Conservation (phyloP, 2,113 vertebrate genomes). For the Noctilio leporinus region DNA sequence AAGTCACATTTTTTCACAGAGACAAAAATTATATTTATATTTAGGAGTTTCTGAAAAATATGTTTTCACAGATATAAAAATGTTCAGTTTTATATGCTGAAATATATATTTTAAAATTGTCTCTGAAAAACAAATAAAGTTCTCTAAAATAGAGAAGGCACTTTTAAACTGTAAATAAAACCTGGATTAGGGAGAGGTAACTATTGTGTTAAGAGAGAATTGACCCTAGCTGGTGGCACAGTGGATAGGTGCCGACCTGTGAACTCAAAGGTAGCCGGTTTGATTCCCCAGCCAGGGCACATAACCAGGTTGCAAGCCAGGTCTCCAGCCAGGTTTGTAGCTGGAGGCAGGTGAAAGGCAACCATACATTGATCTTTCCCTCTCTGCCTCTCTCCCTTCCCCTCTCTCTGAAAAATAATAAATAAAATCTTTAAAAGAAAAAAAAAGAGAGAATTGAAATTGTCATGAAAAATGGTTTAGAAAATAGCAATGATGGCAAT, state of each 20-base stretch:
- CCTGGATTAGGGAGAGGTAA: slow-evolving; percentile 89
- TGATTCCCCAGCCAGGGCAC: no score
- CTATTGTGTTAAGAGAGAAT: not conserved
- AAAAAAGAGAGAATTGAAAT: not conserved
- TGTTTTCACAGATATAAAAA: slow-evolving; percentile 95
- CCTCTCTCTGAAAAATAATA: no score
- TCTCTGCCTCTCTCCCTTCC: no score
- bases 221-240: no score
- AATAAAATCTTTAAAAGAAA: no score
- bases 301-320: no score
- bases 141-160: slow-evolving; percentile 93
- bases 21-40: slow-evolving; percentile 58
- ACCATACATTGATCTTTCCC: no score
- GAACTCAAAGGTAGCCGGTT: no score
- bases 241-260: no score
- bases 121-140: slow-evolving; percentile 94
- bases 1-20: not conserved
- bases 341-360: no score
- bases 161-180: slow-evolving; percentile 99
- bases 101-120: slow-evolving; percentile 93
- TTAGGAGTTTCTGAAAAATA: slow-evolving; percentile 87
- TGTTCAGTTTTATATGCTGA: slow-evolving; percentile 96
- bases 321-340: no score
- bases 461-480: not conserved
- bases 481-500: slow-evolving; percentile 17